These are phyloP conservation scores for Cryptomyrus ogoouensis DNA, from an alignment of 2,113 vertebrate genomes.

Conservation along the genomic window DNA sequence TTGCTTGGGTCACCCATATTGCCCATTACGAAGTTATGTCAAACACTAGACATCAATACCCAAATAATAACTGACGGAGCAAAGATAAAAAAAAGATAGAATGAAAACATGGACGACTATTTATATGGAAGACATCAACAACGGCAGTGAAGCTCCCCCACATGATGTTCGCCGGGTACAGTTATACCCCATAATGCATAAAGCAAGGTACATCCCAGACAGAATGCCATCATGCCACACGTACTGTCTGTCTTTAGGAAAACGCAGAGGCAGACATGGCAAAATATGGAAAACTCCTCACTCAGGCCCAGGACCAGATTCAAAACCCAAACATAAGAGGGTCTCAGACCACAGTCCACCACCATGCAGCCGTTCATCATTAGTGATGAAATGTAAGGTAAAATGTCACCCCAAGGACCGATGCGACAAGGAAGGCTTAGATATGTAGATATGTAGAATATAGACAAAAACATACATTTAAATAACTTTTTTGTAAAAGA, in stretches of 20 bases:
- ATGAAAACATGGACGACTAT: background rate
- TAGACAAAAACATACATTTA: background rate
- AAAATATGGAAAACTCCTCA: background rate
- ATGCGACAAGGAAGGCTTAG: background rate
- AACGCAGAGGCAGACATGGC: background rate
- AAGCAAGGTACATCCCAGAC: background rate
- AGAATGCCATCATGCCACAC: background rate
- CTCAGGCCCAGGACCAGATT: background rate
- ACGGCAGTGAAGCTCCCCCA: background rate
- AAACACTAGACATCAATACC: background rate
- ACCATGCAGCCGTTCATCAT: conserved; percentile 16
- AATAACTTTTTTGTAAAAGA: background rate
- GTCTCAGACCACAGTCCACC: background rate
- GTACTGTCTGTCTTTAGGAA: background rate
- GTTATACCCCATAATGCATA: background rate
- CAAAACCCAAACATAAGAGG: background rate
- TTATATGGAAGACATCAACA: background rate
- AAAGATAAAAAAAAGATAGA: background rate
- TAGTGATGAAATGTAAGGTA: background rate
- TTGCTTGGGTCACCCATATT: background rate
- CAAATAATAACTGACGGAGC: background rate
- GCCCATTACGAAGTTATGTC: background rate
- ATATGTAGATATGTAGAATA: background rate
- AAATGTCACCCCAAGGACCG: background rate
- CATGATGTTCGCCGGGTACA: background rate